These are phyloP conservation scores for Polypterus senegalus DNA, from an alignment of 2,113 vertebrate species.

Conservation along the genomic window DNA sequence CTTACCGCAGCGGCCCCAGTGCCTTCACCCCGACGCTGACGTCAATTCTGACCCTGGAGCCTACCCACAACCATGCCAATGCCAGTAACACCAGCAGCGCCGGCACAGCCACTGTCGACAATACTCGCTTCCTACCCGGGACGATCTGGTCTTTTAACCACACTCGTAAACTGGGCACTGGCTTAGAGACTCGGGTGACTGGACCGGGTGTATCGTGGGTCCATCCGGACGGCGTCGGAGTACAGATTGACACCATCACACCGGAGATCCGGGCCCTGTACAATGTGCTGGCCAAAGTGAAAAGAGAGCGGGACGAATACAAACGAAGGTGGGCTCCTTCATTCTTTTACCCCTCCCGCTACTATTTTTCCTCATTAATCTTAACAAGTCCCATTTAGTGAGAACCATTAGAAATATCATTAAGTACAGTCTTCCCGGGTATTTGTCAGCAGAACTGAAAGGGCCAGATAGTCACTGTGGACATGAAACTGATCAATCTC, in stretches of 20 bases:
- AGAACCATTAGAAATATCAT: too few species aligned
- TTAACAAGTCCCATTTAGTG: too few species aligned
- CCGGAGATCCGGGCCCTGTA: conserved; percentile 94
- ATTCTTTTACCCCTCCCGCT: too few species aligned
- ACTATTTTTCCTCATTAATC: too few species aligned
- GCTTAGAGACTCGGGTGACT: conserved; percentile 69
- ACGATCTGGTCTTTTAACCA: conserved; percentile 93
- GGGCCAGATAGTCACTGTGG: too few species aligned
- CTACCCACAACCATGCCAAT: conserved; percentile 23
- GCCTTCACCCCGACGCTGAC: conserved; percentile 34
- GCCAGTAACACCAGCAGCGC: conserved; percentile 14
- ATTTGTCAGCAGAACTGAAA: too few species aligned
- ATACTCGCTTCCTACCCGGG: conserved; percentile 66
- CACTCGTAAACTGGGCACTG: conserved; percentile 64
- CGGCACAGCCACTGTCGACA: conserved; percentile 9
- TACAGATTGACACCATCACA: conserved; percentile 96
- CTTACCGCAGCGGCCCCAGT: conserved; percentile 7
- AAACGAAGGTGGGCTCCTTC: conserved; percentile 66
- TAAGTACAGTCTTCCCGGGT: too few species aligned
- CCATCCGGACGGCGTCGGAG: conserved; percentile 88
- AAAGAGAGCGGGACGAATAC: conserved; percentile 88
- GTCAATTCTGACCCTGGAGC: conserved; percentile 29
- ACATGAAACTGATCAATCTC: too few species aligned
- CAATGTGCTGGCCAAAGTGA: conserved; percentile 93
- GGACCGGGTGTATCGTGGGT: conserved; percentile 85